These are phyloP conservation scores for Drosophila prolongata DNA, from an alignment of 2,888 invertebrate species.

Conservation along the genomic window DNA sequence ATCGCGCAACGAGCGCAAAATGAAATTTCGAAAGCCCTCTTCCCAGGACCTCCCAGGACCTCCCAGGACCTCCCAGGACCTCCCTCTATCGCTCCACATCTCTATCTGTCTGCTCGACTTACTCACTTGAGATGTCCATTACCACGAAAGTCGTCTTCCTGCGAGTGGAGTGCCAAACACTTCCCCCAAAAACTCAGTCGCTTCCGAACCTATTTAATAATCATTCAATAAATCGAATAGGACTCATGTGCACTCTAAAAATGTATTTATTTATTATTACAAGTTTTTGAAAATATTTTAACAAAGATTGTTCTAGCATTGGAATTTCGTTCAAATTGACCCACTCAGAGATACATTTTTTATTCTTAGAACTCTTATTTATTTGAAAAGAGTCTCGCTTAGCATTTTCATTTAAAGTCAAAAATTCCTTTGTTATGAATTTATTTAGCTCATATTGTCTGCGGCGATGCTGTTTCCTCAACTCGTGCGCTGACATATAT, in stretches of 20 bases:
- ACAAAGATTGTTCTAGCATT: too few species aligned
- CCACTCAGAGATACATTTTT: not conserved
- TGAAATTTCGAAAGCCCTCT: constrained; percentile 55
- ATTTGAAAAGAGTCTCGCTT: not conserved
- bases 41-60: not conserved
- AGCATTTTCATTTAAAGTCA: not conserved
- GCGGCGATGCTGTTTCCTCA: constrained; percentile 3
- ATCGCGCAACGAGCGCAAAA: constrained; percentile 64
- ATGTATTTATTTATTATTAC: not conserved
- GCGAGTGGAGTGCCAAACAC: not conserved
- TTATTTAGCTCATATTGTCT: constrained; percentile 8
- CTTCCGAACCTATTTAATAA: constrained; percentile 13
- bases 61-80: not conserved
- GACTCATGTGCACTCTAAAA: not conserved
- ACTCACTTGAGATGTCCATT: constrained; percentile 33
- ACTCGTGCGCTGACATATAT: constrained; percentile 50
- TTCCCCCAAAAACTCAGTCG: constrained; percentile 25
- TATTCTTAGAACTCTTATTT: not conserved
- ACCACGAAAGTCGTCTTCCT: not conserved
- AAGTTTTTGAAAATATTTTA: not conserved
- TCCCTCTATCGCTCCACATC: not conserved
- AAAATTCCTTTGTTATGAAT: constrained; percentile 13
- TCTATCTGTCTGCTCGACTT: constrained; percentile 23
- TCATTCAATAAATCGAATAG: constrained; percentile 3
- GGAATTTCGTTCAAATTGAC: not conserved